A percentile compares a stretch with the other conserved stretches of the same genome.
phyloP scores from a whole-genome alignment of 2,797 vertebrate species.

The Periparus ater region DNA sequence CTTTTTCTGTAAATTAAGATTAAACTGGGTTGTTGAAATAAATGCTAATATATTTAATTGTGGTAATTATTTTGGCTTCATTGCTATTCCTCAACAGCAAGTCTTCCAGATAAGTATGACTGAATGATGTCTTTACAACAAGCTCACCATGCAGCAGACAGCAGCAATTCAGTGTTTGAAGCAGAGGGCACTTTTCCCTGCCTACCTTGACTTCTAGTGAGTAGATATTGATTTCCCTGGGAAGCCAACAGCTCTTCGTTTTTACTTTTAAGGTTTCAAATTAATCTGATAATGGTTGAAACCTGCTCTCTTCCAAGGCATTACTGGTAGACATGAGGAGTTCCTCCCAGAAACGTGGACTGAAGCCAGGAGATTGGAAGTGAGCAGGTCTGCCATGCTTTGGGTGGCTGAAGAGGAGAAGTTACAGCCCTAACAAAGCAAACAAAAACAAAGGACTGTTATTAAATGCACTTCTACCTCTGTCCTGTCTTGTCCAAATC shows the following conservation, averaged over 20 bases:
- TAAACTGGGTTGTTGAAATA: slow-evolving; percentile 34
- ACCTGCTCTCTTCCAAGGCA: neutral
- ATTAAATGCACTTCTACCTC: neutral
- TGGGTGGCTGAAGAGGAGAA: neutral
- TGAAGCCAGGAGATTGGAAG: neutral
- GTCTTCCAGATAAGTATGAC: slow-evolving; percentile 5
- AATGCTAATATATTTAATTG: slow-evolving; percentile 50
- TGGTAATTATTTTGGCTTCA: slow-evolving; percentile 46
- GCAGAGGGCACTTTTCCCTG: neutral
- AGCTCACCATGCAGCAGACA: neutral
- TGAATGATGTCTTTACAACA: neutral
- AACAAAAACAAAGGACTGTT: neutral
- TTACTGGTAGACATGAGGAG: neutral
- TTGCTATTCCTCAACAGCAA: slow-evolving; percentile 30
- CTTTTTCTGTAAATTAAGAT: slow-evolving; percentile 32
- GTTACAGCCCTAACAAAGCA: neutral
- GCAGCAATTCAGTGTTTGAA: neutral
- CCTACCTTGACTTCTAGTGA: neutral
- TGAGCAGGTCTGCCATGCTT: neutral
- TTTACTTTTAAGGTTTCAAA: neutral
- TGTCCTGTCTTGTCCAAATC: neutral
- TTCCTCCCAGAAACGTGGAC: fast-evolving
- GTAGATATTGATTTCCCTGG: neutral
- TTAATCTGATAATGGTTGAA: neutral
- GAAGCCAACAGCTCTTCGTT: neutral